phyloP scores from a whole-genome alignment of 2,888 invertebrate genomes.

The Melanotus villosus region DNA sequence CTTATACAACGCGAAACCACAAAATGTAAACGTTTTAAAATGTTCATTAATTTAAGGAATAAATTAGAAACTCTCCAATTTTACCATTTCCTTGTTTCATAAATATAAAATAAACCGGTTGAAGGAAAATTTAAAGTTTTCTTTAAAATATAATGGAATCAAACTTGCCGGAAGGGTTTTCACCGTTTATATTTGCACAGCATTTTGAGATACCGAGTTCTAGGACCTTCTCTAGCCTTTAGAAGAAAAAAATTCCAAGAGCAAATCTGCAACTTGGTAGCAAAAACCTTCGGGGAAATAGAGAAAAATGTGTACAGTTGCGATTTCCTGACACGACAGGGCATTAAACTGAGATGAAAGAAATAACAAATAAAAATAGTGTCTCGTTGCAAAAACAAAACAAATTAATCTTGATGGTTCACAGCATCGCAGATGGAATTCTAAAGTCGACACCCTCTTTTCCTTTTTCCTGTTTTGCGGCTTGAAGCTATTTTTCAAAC shows the following conservation, averaged over 20 bases:
- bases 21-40: background rate
- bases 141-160: conserved; percentile 29
- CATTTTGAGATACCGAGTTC: conserved; percentile 15
- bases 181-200: conserved; percentile 28
- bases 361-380: conserved; percentile 17
- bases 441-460: conserved; percentile 22
- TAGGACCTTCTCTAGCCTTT: background rate
- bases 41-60: background rate
- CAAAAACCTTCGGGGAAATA: conserved; percentile 1
- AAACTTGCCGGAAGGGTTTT: conserved; percentile 29
- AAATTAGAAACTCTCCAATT: no score
- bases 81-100: no score
- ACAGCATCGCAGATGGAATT: conserved; percentile 16
- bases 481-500: conserved; percentile 8
- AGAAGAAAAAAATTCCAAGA: conserved; percentile 7
- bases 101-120: background rate
- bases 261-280: conserved; percentile 14
- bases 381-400: conserved; percentile 18
- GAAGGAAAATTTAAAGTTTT: conserved; percentile 11
- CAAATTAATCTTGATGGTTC: conserved; percentile 23
- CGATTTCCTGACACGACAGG: conserved; percentile 10
- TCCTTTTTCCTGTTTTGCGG: conserved; percentile 1
- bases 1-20: background rate
- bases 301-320: conserved; percentile 2
- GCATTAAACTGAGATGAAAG: conserved; percentile 23